Evolutionary conservation across 2,888 invertebrate genomes (phyloP).

Genomic region (Barypeithes pellucidus): DNA sequence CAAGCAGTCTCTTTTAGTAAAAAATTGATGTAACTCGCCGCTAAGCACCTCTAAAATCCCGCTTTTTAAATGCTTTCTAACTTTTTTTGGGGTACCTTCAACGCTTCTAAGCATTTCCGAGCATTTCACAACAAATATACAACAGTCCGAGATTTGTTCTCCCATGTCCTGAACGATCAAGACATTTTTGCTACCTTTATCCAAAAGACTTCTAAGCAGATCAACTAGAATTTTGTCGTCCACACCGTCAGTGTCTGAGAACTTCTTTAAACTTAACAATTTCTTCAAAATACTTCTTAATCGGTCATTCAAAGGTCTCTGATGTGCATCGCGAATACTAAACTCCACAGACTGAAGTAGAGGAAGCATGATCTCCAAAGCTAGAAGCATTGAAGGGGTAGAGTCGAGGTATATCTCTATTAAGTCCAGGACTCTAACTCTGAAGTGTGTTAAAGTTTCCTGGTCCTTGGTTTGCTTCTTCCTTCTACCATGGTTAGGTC

Average conservation of each 20-base stretch:
- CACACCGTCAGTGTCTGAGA: constrained; percentile 74
- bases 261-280: constrained; percentile 76
- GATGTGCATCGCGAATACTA: constrained; percentile 80
- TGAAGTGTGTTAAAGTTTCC: constrained; percentile 80
- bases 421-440: constrained; percentile 83
- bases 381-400: constrained; percentile 79
- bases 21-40: constrained; percentile 75
- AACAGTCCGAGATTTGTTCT: constrained; percentile 77
- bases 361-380: constrained; percentile 80
- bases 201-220: constrained; percentile 75
- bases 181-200: constrained; percentile 78
- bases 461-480: constrained; percentile 77
- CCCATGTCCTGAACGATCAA: constrained; percentile 79
- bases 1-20: constrained; percentile 77
- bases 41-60: constrained; percentile 72
- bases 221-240: constrained; percentile 73
- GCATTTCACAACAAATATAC: constrained; percentile 78
- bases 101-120: constrained; percentile 72
- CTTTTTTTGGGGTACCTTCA: constrained; percentile 68
- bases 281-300: constrained; percentile 77
- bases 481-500: constrained; percentile 70
- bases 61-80: constrained; percentile 65
- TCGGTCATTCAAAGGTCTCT: constrained; percentile 78
- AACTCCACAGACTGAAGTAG: constrained; percentile 80
- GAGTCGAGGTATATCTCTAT: constrained; percentile 83